Conservation (phyloP, 2,113 vertebrate genomes). For the Macrotus californicus region DNA sequence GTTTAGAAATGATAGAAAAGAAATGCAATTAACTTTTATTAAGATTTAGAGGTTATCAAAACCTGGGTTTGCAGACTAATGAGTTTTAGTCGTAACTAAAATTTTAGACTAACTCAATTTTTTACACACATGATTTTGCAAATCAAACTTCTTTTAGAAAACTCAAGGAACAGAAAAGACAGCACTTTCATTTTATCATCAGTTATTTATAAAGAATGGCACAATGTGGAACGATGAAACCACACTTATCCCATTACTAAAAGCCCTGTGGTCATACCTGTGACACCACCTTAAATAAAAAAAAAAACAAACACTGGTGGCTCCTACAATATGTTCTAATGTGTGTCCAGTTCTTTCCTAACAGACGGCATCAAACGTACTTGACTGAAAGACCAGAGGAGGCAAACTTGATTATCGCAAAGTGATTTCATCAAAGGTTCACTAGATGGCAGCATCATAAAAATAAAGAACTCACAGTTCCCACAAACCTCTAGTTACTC, state of each 20-base stretch:
- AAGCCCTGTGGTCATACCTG: neutral
- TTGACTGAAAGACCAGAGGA: neutral
- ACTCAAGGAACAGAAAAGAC: neutral
- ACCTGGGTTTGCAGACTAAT: neutral
- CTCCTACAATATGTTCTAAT: neutral
- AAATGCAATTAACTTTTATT: neutral
- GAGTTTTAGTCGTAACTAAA: neutral
- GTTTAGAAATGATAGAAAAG: neutral
- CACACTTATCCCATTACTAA: neutral
- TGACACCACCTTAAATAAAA: neutral
- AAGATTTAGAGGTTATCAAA: neutral
- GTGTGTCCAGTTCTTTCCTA: neutral
- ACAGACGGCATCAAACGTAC: neutral
- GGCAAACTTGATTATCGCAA: neutral
- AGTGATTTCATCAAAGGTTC: slow-evolving; percentile 52
- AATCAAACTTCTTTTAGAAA: neutral
- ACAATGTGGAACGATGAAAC: neutral
- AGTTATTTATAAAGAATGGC: slow-evolving; percentile 42
- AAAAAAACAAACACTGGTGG: neutral
- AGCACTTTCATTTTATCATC: slow-evolving; percentile 25
- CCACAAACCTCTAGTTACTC: neutral
- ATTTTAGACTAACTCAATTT: neutral
- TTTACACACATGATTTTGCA: neutral
- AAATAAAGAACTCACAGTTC: slow-evolving; percentile 19
- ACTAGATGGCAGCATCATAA: slow-evolving; percentile 83